A percentile compares a stretch with the other conserved stretches of the same genome.
phyloP scores from a whole-genome alignment of 2,888 invertebrate genomes.

The Quadroppia sp. region DNA sequence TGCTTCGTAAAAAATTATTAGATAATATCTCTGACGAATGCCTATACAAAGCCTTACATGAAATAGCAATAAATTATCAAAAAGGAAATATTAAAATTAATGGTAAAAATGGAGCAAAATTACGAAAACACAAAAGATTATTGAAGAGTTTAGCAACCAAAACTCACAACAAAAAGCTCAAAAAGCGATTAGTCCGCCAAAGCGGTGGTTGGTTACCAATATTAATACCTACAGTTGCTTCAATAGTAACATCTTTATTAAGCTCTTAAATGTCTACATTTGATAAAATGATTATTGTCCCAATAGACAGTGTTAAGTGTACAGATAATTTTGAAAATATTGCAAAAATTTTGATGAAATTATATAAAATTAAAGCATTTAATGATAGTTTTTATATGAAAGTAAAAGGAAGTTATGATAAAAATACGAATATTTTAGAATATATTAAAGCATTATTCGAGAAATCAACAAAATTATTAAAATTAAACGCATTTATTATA shows the following conservation, averaged over 20 bases:
- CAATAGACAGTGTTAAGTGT: neutral
- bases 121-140: neutral
- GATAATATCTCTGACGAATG: neutral
- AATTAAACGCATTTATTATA: neutral
- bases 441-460: neutral
- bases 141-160: neutral
- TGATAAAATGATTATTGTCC: neutral
- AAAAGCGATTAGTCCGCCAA: neutral
- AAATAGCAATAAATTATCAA: constrained; percentile 28
- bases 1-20: neutral
- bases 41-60: constrained; percentile 20
- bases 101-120: neutral
- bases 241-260: neutral
- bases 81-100: constrained; percentile 12
- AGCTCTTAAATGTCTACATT: neutral
- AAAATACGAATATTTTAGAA: neutral
- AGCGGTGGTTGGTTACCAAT: neutral
- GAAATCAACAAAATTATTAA: neutral
- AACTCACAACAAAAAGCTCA: neutral
- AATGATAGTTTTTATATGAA: neutral
- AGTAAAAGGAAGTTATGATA: neutral
- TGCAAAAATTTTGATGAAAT: neutral
- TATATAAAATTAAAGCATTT: neutral
- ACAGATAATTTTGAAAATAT: neutral
- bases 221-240: constrained; percentile 9